Conservation (phyloP, 2,113 vertebrate species). For the Pangasianodon gigas region DNA sequence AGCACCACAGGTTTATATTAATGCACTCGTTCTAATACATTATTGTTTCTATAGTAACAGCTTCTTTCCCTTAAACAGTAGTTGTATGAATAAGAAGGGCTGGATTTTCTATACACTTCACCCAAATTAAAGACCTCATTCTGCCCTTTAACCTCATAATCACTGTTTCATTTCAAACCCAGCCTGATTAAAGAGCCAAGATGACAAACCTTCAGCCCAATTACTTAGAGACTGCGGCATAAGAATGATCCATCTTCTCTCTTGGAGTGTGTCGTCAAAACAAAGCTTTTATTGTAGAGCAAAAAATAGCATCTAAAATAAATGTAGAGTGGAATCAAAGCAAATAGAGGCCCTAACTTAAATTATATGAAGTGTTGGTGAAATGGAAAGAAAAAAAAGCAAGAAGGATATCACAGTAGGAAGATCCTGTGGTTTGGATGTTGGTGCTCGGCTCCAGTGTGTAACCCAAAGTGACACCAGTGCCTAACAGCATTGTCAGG, state of each 20-base stretch:
- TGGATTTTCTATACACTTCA: neutral
- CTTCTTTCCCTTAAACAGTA: neutral
- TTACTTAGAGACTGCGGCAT: neutral
- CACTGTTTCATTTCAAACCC: neutral
- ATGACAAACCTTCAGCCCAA: conserved; percentile 11
- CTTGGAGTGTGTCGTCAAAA: neutral
- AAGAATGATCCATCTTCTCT: neutral
- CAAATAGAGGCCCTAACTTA: conserved; percentile 54
- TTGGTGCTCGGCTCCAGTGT: conserved; percentile 54
- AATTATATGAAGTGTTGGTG: conserved; percentile 63
- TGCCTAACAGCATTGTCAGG: conserved; percentile 68
- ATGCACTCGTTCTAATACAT: neutral
- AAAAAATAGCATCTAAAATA: conserved; percentile 38
- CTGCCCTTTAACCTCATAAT: conserved; percentile 1
- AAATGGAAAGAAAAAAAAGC: conserved; percentile 53
- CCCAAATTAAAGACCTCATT: conserved; percentile 1
- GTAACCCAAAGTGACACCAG: conserved; percentile 70
- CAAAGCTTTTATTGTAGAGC: conserved; percentile 12
- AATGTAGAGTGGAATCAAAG: conserved; percentile 51
- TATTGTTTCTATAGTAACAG: neutral
- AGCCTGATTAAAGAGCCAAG: neutral
- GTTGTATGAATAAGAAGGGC: neutral
- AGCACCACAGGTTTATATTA: too few species aligned
- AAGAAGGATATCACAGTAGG: conserved; percentile 44
- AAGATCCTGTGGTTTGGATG: conserved; percentile 53